These are phyloP conservation scores for Hyphantria cunea DNA, from an alignment of 1,140 invertebrate species.

Conservation along the genomic window DNA sequence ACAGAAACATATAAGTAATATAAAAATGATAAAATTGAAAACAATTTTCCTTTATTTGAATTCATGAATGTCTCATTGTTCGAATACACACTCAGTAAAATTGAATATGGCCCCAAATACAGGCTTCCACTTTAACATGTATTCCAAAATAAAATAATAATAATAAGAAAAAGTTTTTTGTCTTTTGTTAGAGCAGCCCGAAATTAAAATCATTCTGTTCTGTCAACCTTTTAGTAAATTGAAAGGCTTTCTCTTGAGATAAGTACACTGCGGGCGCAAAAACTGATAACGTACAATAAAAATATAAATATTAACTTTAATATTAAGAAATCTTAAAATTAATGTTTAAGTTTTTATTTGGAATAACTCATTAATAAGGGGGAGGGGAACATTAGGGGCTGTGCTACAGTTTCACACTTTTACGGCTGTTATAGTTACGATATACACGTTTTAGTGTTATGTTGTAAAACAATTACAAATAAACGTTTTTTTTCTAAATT, in stretches of 20 bases:
- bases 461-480: too few species aligned
- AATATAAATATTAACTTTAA: background rate
- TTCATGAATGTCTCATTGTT: background rate
- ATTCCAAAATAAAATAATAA: background rate
- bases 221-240: conserved; percentile 37
- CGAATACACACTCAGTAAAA: background rate
- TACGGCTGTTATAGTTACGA: too few species aligned
- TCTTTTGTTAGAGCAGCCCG: conserved; percentile 10
- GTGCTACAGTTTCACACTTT: too few species aligned
- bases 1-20: too few species aligned
- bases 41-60: too few species aligned
- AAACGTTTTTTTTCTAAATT: too few species aligned
- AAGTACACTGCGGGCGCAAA: conserved; percentile 8
- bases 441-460: too few species aligned
- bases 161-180: background rate
- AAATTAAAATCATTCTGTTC: conserved; percentile 35
- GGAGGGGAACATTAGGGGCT: too few species aligned
- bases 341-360: too few species aligned
- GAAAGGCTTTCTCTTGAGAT: conserved; percentile 29
- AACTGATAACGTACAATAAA: background rate
- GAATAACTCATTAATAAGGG: too few species aligned
- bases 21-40: too few species aligned
- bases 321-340: too few species aligned
- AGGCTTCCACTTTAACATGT: background rate
- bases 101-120: background rate